Base-by-base conservation (phyloP, 2,888 invertebrate genomes). In the Neelides folsomi region DNA sequence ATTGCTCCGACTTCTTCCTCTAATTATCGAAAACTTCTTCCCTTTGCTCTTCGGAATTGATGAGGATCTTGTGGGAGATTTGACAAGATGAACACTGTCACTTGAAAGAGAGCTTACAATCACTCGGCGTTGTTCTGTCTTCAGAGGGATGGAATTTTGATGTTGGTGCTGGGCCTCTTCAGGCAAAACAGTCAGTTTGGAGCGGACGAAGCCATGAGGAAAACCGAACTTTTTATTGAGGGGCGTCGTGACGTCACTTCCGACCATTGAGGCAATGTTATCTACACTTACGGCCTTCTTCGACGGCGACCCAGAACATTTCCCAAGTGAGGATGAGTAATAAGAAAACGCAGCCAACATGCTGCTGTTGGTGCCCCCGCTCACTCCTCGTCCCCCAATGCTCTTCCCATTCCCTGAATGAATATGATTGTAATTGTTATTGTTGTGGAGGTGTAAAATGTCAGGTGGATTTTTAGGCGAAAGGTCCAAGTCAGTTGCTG, bases 191-290 rank as follows among this genome's bases (percentile, higher is more conserved):
- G 83, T 82, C 43, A 86, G 71, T 60, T 82, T 81, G 0, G 84
- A 85, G 54, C 85, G 76, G 20, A 84, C 71, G 67, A 84, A 85
- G 2, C 83, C 83, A 66, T 83, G 83, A 0, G 84, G 84, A 63
- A 84, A 84, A 79, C 58, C 55, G 52, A 57, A 54, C 49, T 63
- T 63, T 79, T 77, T 59, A 72, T 71, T 46, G 37, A 58, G 54
- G 13, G 64, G 62, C 12, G 57, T 48, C n/a, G n/a, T 55, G 38
- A 53, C 56, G 54, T 57, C 58, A 58, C 44, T 56, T 56, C 62
- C 59, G 47, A 60, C 36, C 53, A 59, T 58, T 49, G 57, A 54
- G 53, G 79, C 77, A 65, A 82, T 80, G 67, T 82, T 82, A 69
- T 82, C 82, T 69, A 82, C 82, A 70, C 81, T 81, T 57, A 80